Evolutionary conservation across 2,888 invertebrate species (phyloP).

Genomic region (Sarcophaga caerulescens): DNA sequence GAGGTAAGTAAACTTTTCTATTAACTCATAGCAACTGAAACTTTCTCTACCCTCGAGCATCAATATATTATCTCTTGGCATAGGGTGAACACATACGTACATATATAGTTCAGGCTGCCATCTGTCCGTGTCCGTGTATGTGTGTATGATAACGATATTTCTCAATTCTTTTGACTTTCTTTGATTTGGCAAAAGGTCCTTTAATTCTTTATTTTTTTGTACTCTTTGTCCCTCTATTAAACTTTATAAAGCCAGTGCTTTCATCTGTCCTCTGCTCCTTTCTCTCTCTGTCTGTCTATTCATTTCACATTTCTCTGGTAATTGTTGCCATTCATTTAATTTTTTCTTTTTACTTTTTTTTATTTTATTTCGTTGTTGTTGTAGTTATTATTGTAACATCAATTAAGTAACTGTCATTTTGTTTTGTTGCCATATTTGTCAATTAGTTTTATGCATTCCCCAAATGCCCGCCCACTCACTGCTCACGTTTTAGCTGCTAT

Average conservation of each 20-base stretch:
- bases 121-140: not conserved
- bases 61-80: not conserved
- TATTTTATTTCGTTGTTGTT: conserved; percentile 19
- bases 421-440: conserved; percentile 66
- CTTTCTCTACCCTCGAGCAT: too few relatives aligned
- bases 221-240: not conserved
- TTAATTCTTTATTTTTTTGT: conserved; percentile 5
- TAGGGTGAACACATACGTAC: too few relatives aligned
- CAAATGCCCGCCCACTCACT: not conserved
- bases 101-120: too few relatives aligned
- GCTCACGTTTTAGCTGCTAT: not conserved
- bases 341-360: not conserved
- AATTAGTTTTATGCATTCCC: conserved; percentile 58
- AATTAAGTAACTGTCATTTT: conserved; percentile 67
- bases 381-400: conserved; percentile 51
- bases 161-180: conserved; percentile 10
- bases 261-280: not conserved
- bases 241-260: not conserved
- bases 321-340: conserved; percentile 46
- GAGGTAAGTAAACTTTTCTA: too few relatives aligned
- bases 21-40: too few relatives aligned
- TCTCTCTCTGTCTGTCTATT: not conserved
- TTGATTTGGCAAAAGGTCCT: conserved; percentile 27
- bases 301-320: conserved; percentile 42
- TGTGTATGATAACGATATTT: conserved; percentile 3